Percentiles rank a stretch among this genome's conserved stretches.
These are phyloP conservation scores for Myotis planiceps DNA, from an alignment of 2,797 vertebrate species.

Conservation along the genomic window DNA sequence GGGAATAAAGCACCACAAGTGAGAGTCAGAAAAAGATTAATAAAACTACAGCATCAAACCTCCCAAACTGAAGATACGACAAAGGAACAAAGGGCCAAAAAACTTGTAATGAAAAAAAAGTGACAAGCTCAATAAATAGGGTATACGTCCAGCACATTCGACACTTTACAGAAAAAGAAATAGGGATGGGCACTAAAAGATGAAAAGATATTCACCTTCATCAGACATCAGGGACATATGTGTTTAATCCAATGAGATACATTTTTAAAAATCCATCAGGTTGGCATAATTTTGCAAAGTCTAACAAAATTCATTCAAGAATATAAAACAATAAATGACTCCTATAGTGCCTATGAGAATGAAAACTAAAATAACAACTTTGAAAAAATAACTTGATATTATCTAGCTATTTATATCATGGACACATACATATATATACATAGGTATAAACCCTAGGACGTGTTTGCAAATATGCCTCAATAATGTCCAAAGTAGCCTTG, in stretches of 20 bases:
- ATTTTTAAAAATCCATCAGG: neutral
- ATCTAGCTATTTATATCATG: neutral
- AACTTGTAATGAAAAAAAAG: neutral
- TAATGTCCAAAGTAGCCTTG: neutral
- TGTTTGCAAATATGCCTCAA: neutral
- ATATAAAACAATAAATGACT: neutral
- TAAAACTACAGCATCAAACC: neutral
- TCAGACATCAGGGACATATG: neutral
- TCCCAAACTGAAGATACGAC: neutral
- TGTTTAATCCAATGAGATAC: neutral
- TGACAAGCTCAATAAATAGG: neutral
- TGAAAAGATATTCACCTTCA: neutral
- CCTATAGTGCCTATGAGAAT: neutral
- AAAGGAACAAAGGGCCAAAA: neutral
- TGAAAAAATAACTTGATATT: neutral
- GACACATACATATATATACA: neutral
- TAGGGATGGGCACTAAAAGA: neutral
- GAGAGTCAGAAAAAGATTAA: neutral
- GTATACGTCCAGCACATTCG: neutral
- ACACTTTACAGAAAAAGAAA: neutral
- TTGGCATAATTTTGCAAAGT: neutral
- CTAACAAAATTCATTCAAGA: neutral
- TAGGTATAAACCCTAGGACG: neutral
- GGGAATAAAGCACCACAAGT: neutral
- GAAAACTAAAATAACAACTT: neutral